Conservation (phyloP, 2,113 vertebrate genomes). For the Daphoenositta chrysoptera region DNA sequence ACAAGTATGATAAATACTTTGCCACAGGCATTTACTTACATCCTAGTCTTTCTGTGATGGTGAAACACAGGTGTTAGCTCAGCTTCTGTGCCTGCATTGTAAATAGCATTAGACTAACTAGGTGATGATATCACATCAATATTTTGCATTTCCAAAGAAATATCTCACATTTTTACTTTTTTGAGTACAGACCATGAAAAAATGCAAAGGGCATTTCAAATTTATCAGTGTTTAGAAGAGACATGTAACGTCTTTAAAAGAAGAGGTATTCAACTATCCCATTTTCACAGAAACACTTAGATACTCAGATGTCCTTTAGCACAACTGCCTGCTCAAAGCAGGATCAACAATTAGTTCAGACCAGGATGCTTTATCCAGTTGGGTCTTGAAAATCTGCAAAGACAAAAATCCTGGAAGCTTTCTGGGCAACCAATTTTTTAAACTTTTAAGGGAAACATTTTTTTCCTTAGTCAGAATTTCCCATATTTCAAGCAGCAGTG, state of each 20-base stretch:
- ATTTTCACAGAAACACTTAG: background rate
- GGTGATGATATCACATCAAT: slow-evolving; percentile 1
- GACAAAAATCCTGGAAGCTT: background rate
- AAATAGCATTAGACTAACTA: slow-evolving; percentile 25
- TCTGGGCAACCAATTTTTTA: background rate
- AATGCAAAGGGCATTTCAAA: background rate
- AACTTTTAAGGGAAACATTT: background rate
- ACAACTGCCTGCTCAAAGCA: background rate
- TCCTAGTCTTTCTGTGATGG: slow-evolving; percentile 33
- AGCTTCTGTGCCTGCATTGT: background rate
- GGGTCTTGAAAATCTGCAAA: background rate
- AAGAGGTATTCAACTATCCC: background rate
- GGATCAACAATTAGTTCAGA: background rate
- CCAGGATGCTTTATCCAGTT: background rate
- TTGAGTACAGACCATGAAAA: background rate
- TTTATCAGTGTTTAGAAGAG: background rate
- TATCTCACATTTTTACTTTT: background rate
- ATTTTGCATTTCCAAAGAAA: background rate
- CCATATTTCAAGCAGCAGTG: background rate
- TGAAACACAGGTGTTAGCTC: slow-evolving; percentile 63
- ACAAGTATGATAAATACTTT: slow-evolving; percentile 63
- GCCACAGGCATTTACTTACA: slow-evolving; percentile 46
- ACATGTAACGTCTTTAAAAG: background rate
- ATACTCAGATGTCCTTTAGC: background rate
- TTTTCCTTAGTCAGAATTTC: background rate